phyloP scores from a whole-genome alignment of 2,797 vertebrate genomes.

The Percopsis omiscomaycus region DNA sequence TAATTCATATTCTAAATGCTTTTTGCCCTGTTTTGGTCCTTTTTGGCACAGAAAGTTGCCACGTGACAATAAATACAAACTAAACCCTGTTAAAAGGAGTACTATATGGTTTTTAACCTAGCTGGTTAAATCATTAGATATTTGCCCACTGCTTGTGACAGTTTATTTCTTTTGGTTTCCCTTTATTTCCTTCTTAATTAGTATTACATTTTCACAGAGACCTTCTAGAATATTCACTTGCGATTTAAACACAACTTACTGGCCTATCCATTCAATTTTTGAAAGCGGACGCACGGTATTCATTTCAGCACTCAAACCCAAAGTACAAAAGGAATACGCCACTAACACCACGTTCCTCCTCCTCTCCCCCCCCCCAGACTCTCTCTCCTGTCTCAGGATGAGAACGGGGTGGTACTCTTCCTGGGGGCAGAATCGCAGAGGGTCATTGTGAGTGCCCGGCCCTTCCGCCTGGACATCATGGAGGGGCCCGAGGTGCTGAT shows the following conservation, averaged over 20 bases:
- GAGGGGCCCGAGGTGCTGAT: constrained; percentile 85
- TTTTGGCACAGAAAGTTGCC: no score
- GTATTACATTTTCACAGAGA: no score
- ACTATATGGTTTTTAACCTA: no score
- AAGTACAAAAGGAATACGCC: neutral
- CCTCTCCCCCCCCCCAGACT: constrained; percentile 45
- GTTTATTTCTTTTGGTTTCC: no score
- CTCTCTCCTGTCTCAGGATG: constrained; percentile 80
- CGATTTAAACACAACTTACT: constrained; percentile 1
- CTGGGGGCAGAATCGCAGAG: constrained; percentile 80
- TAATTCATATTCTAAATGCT: neutral
- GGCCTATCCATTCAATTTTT: neutral
- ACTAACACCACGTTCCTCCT: neutral
- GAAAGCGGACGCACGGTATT: no score
- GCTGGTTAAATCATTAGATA: no score
- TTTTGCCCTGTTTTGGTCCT: neutral
- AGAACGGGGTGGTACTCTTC: constrained; percentile 86
- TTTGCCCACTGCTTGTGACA: no score
- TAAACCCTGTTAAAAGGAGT: no score
- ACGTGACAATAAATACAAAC: no score
- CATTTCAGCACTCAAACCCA: no score
- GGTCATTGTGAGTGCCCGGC: constrained; percentile 84
- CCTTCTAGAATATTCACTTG: neutral
- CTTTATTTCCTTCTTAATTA: no score
- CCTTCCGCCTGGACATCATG: constrained; percentile 90